Evolutionary conservation across 2,113 vertebrate species (phyloP), one percentile per base, ranked within the genome.

Genomic region (Crotalus viridis): DNA sequence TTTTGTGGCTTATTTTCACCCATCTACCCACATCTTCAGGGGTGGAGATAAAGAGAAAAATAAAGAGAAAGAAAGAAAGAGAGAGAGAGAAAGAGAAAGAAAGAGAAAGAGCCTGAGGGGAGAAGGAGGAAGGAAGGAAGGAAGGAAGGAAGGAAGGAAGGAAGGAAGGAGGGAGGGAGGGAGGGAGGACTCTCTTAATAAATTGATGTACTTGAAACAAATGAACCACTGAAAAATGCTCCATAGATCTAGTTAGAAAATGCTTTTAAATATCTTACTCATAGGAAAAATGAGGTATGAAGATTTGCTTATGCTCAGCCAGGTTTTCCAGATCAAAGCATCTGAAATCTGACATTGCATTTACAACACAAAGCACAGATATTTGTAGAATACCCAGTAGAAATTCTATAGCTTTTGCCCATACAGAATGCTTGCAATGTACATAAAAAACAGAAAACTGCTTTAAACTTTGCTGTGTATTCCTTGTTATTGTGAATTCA

Each of bases 311-410:
- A 85, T 86, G 55, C 69, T 90, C 74, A 61, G 88, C 88, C 88
- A 93, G 74, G 28, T 93, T 93, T 90, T 89, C 55, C 43, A 93
- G 92, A 87, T 93, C 89, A 93, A 85, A 39, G 51, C 74, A 91
- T 1, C 92, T 1, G 33, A 9, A 51, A 17, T 46, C 55, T 61
- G 91, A 89, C 43, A 57, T 94, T 90, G 86, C 74, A 81, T 81
- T 81, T 81, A 39, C 22, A 43, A 87, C 46, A 64, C 13, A 24
- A 46, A 90, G 74, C 89, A 93, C 89, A 90, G 81, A 87, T 93
- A 46, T 93, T 57, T 90, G 48, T 46, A 90, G 89, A 90, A 39
- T 87, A 51, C 89, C 88, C 81, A 54, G 89, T 33, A 90, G 56
- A 93, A 93, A 93, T 90, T 54, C n/a, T 93, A 57, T 64, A 81